phyloP scores from a whole-genome alignment of 2,113 vertebrate species.

The Oxyura jamaicensis region DNA sequence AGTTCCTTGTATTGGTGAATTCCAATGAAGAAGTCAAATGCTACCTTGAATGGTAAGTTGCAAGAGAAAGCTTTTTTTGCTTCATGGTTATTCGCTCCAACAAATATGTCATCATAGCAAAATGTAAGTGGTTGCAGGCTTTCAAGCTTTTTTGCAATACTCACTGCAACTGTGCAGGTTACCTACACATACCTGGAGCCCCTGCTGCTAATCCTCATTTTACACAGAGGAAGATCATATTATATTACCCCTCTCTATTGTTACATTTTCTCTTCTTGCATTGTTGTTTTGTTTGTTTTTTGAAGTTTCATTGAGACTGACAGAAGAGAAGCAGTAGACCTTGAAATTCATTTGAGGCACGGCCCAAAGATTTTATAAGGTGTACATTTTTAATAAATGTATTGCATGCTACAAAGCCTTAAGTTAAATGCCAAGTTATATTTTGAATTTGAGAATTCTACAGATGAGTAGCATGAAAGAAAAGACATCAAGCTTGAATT shows the following conservation, averaged over 20 bases:
- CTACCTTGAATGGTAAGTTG: not conserved
- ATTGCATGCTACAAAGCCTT: not conserved
- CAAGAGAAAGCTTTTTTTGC: not conserved
- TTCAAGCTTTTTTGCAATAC: not conserved
- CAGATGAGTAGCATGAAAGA: not conserved
- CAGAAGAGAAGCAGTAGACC: conserved; percentile 2
- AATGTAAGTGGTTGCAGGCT: not conserved
- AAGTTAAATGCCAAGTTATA: not conserved
- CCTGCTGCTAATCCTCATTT: not conserved
- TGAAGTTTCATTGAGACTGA: not conserved
- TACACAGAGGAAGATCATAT: not conserved
- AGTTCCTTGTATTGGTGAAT: not conserved
- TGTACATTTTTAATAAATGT: not conserved
- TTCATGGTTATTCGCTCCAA: not conserved
- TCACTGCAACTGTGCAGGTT: not conserved
- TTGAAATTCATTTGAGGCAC: not conserved
- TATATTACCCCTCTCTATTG: not conserved
- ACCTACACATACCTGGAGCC: not conserved
- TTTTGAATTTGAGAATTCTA: not conserved
- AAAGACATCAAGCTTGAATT: not conserved
- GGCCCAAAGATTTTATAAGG: not conserved
- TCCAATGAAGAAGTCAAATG: not conserved
- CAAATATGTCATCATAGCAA: not conserved
- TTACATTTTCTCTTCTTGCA: conserved; percentile 14
- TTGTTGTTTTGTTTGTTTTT: conserved; percentile 1